These are phyloP conservation scores for human DNA, from an alignment of 2,113 vertebrate species.

Conservation along the genomic window GRCh38 chr2:209857501-209858000, in stretches of 20 bases:
- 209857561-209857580: background rate
- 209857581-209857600: background rate
- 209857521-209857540: conserved; percentile 25
- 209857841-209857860: background rate
- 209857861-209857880: background rate
- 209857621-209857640: background rate
- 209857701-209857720: background rate
- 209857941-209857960: background rate
- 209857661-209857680: background rate
- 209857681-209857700: background rate
- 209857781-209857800: background rate
- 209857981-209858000: background rate
- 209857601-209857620: background rate
- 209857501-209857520: background rate
- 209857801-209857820: background rate
- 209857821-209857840: background rate
- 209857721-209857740: background rate
- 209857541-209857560: background rate
- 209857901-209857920: background rate
- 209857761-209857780: background rate
- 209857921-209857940: background rate
- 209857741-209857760: background rate
- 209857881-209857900: background rate
- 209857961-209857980: background rate
- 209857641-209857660: background rate